Evolutionary conservation across 1,140 invertebrate species (phyloP).

Genomic region (Brachionus asplanchnoidis): DNA sequence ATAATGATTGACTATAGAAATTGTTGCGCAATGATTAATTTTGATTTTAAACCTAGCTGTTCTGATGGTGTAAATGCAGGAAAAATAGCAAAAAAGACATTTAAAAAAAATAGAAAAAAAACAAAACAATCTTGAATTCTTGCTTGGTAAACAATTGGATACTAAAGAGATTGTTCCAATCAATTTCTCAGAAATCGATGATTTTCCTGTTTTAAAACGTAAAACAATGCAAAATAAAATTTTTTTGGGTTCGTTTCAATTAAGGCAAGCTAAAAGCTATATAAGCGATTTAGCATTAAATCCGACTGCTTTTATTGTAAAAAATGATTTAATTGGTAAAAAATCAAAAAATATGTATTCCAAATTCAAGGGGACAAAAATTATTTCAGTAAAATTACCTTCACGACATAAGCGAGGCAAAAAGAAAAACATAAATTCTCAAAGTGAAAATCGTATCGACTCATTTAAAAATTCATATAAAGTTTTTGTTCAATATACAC

Average conservation of each 20-base stretch:
- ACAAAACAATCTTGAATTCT: neutral
- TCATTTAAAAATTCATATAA: neutral
- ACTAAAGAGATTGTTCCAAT: neutral
- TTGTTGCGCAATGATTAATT: neutral
- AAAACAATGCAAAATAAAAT: neutral
- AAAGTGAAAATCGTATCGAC: neutral
- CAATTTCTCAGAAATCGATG: neutral
- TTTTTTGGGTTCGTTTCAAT: neutral
- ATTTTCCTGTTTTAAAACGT: neutral
- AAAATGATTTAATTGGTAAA: neutral
- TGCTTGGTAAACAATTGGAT: neutral
- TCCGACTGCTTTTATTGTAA: neutral
- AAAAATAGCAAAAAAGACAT: neutral
- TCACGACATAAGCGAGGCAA: neutral
- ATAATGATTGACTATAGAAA: neutral
- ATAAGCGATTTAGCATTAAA: neutral
- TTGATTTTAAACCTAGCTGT: neutral
- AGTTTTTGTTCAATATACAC: slow-evolving; percentile 28
- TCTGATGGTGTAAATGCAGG: neutral
- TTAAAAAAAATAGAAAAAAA: slow-evolving; percentile 8
- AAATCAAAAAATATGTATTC: neutral
- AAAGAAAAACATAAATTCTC: neutral
- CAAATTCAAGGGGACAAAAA: neutral
- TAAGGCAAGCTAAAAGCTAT: slow-evolving; percentile 10
- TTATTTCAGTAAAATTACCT: neutral